Evolutionary conservation across 2,113 vertebrate genomes (phyloP), one percentile per base, ranked within the genome.

Genomic region (Mungos mungo): DNA sequence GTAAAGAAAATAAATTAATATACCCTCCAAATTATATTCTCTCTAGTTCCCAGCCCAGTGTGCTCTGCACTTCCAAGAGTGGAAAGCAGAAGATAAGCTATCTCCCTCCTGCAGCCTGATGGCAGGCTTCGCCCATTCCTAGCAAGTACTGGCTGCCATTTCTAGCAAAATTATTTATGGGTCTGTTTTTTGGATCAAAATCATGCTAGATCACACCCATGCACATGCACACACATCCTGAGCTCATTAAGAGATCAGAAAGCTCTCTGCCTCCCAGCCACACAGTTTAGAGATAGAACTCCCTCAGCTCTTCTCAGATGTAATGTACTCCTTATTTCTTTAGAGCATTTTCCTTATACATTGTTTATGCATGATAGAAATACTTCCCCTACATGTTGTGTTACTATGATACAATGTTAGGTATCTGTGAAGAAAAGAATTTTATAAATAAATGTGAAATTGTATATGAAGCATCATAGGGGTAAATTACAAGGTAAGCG

Each of bases 71-170:
- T 60, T 19, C 38, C 65, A 77, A 82, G 66, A 60, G 33, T 19
- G 9, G 89, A 69, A 63, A 63, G 60, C 4, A 47, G 16, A 18
- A 96, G 97, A 98, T 98, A 98, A 93, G 72, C 25, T 97, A 93
- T 97, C 93, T 79, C 52, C 54, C 88, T 94, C 41, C 72, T 50
- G 29, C 95, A 77, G 80, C 0, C 0, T 5, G 35, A 11, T 47
- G 41, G 63, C 52, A 38, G 65, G 60, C 77, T 8, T 38, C 21
- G 23, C 15, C 18, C 38, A 66, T 7, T 27, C 19, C 38, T 52
- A 23, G 12, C 31, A 96, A 96, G 52, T 15, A 72, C 27, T 38
- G 27, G 81, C 35, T 54, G 38, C n/a, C 15, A 47, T 79, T 90
- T 94, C 81, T 45, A 94, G 72, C 38, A 83, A 87, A 95, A 41